Evolutionary conservation across 2,797 vertebrate species (phyloP).

Genomic region (Oreochromis grahami): DNA sequence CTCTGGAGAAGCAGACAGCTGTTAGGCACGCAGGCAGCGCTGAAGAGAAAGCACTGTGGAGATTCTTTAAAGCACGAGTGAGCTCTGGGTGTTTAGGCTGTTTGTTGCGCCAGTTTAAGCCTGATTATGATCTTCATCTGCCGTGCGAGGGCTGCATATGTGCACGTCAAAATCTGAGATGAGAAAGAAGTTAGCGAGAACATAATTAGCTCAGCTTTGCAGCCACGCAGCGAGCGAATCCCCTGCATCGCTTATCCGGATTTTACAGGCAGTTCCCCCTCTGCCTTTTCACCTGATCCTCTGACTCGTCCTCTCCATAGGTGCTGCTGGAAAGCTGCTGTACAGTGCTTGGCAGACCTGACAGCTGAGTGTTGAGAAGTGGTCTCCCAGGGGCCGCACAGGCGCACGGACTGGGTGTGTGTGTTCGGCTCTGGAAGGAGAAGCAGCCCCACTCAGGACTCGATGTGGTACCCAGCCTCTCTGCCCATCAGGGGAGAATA

Average conservation of each 20-base stretch:
- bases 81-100: slow-evolving; percentile 33
- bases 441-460: slow-evolving; percentile 50
- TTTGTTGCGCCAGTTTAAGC: slow-evolving; percentile 43
- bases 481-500: slow-evolving; percentile 74
- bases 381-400: slow-evolving; percentile 65
- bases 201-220: slow-evolving; percentile 30
- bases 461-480: slow-evolving; percentile 64
- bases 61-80: slow-evolving; percentile 3
- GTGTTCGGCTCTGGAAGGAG: slow-evolving; percentile 52
- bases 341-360: slow-evolving; percentile 58
- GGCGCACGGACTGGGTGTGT: slow-evolving; percentile 40
- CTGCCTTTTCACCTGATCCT: slow-evolving; percentile 19
- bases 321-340: slow-evolving; percentile 45
- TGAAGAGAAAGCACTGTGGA: slow-evolving; percentile 22
- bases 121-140: slow-evolving; percentile 38
- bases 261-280: slow-evolving; percentile 33
- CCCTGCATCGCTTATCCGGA: slow-evolving; percentile 18
- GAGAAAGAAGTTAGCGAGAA: slow-evolving; percentile 5
- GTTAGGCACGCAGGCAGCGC: slow-evolving; percentile 32
- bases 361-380: slow-evolving; percentile 67
- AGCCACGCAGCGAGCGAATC: slow-evolving; percentile 1
- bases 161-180: slow-evolving; percentile 28
- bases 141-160: not conserved
- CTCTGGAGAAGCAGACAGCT: slow-evolving; percentile 45
- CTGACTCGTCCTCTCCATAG: slow-evolving; percentile 41